These are phyloP conservation scores for Pogonocherus hispidulus DNA, from an alignment of 2,888 invertebrate genomes.

Conservation along the genomic window DNA sequence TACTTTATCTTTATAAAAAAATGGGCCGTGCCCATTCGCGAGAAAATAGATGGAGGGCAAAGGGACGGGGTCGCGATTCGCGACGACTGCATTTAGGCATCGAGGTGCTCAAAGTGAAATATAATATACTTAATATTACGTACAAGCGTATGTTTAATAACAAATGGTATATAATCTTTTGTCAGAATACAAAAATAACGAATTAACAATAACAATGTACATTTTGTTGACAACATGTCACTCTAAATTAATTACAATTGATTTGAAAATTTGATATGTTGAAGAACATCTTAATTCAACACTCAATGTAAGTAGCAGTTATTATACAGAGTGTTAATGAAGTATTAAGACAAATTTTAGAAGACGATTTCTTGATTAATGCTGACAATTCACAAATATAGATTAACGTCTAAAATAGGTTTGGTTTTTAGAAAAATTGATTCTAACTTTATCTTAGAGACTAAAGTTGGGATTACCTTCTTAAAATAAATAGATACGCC, in stretches of 20 bases:
- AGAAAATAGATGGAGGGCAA: slow-evolving; percentile 60
- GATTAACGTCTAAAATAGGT: no score
- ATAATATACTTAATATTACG: slow-evolving; percentile 59
- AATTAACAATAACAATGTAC: slow-evolving; percentile 65
- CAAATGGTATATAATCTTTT: slow-evolving; percentile 59
- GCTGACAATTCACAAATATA: no score
- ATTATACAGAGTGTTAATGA: no score
- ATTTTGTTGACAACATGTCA: slow-evolving; percentile 35
- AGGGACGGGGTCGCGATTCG: slow-evolving; percentile 54
- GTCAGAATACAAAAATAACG: slow-evolving; percentile 67
- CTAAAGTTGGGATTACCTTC: no score
- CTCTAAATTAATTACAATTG: slow-evolving; percentile 26
- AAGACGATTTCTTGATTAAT: no score
- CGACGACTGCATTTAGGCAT: slow-evolving; percentile 60
- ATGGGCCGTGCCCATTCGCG: slow-evolving; percentile 40
- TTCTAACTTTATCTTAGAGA: no score
- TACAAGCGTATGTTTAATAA: slow-evolving; percentile 61
- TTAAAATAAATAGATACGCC: no score
- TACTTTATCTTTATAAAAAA: slow-evolving; percentile 2
- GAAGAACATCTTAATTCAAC: background rate
- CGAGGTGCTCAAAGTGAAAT: slow-evolving; percentile 66
- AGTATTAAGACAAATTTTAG: no score
- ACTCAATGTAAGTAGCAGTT: no score
- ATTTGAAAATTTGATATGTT: slow-evolving; percentile 36
- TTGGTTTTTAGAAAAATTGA: no score